Evolutionary conservation across 2,797 vertebrate species (phyloP), one percentile per base, ranked within the genome.

Genomic region (Tokudaia tokunoshimensis): DNA sequence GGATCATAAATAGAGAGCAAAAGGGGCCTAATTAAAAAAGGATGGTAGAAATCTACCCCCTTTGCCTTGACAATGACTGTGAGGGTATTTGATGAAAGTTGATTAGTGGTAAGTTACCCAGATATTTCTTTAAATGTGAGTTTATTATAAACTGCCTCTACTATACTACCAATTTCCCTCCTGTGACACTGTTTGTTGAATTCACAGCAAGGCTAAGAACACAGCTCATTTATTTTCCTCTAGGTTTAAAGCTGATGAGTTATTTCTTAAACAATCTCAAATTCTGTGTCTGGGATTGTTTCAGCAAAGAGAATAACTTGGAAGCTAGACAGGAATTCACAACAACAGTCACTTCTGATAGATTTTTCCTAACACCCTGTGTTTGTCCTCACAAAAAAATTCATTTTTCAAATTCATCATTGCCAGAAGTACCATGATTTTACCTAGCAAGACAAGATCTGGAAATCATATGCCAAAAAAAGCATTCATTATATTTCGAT

Each of bases 401-500:
- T 67, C 31, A 67, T 67, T 82, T 92, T 96, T 41, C 79, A 94
- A 85, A 80, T 80, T 95, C 82, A 50, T 96, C 63, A 57, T 91
- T 89, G 88, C 79, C 79, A 94, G 85, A 94, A 89, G 61, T 57
- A 89, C 47, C 31, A 22, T 75, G 63, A 59, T 92, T 97, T 94
- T 82, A 76, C 37, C 80, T 88, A 92, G 63, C 91, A 96, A 91
- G 76, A 84, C 59, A 59, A 85, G 44, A 22, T 67, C 95, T 93
- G 90, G 91, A 94, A 95, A 93, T 95, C 44, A 50, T 41, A 95
- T 37, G 57, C 31, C 61, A 59, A 89, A 93, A 93, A 92, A 95
- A 61, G 89, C 24, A 65, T 84, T 94, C 79, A 72, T 95, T 96
- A 82, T 87, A 82, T 84, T 96, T 95, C 88, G 41, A 47, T 84